Conservation (phyloP, 2,113 vertebrate species). For the Antidorcas marsupialis region DNA sequence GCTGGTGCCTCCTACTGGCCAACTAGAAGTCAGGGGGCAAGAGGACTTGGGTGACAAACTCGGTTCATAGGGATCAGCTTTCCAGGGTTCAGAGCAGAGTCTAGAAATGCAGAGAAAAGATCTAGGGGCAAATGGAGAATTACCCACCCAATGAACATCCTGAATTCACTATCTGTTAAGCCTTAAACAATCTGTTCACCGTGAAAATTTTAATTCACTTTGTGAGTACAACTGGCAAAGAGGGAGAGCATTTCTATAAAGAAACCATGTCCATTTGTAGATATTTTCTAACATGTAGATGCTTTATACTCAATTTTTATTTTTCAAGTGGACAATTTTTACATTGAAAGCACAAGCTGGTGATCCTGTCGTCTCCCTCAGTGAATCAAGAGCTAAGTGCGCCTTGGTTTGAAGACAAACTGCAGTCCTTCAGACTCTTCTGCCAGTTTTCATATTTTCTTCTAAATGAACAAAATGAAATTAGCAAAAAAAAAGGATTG, state of each 20-base stretch:
- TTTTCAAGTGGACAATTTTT: neutral
- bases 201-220: neutral
- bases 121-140: neutral
- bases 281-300: neutral
- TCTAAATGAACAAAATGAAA: neutral
- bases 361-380: neutral
- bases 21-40: neutral
- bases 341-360: neutral
- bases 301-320: neutral
- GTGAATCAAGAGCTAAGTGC: neutral
- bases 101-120: neutral
- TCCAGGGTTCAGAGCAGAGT: neutral
- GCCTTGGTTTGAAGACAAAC: neutral
- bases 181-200: neutral
- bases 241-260: neutral
- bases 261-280: neutral
- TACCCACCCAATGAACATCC: neutral
- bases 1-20: neutral
- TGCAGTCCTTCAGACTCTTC: neutral
- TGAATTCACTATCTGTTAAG: too few species aligned
- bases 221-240: neutral
- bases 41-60: neutral
- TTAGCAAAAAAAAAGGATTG: neutral
- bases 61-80: neutral
- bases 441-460: neutral